phyloP scores from a whole-genome alignment of 2,797 vertebrate genomes.

The Otolemur crassicaudatus region DNA sequence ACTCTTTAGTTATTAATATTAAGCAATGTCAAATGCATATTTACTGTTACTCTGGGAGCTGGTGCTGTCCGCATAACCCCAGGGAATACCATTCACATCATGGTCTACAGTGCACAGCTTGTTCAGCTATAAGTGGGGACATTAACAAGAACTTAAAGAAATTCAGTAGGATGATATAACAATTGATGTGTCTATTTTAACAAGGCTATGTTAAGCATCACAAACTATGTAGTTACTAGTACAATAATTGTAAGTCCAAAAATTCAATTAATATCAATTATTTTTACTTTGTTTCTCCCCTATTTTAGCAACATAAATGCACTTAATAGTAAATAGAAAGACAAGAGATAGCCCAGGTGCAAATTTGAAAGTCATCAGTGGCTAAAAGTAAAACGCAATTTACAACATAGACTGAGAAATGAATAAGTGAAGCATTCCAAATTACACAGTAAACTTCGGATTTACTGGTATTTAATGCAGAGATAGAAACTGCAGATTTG shows the following conservation, averaged over 20 bases:
- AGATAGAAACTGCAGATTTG: neutral
- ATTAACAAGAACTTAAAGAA: neutral
- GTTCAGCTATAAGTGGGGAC: neutral
- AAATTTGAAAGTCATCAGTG: constrained; percentile 22
- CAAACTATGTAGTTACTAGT: neutral
- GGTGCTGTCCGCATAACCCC: neutral
- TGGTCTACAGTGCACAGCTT: neutral
- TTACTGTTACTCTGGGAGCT: neutral
- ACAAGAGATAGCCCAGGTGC: neutral
- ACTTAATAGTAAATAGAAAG: neutral
- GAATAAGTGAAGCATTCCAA: constrained; percentile 23
- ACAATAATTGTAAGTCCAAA: constrained; percentile 10
- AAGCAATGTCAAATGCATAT: neutral
- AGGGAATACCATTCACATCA: neutral
- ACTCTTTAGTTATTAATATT: neutral
- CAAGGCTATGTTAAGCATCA: neutral
- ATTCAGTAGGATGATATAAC: neutral
- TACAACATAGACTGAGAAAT: constrained; percentile 53
- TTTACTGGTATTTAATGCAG: constrained; percentile 12
- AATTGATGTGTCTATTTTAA: neutral
- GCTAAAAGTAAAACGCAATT: constrained; percentile 29
- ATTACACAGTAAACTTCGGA: constrained; percentile 44
- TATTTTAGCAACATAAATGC: neutral
- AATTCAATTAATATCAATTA: constrained; percentile 44
- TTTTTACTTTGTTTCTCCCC: neutral